Percentiles rank a stretch among this genome's conserved stretches.
Evolutionary conservation across 1,140 invertebrate genomes (phyloP).

Genomic region (Megalonaias nervosa): DNA sequence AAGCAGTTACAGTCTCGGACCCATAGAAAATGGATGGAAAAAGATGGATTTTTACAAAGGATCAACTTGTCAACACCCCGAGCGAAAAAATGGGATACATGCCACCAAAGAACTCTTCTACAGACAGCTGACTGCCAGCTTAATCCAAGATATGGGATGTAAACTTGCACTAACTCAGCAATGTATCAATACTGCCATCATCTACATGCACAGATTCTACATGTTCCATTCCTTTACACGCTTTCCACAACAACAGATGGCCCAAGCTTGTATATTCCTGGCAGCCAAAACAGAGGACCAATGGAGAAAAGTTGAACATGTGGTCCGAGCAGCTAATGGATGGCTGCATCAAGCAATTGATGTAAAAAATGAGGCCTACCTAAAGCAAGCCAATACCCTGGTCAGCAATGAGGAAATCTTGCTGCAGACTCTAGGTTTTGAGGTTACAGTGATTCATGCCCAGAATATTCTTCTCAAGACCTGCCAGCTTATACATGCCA

Average conservation of each 20-base stretch:
- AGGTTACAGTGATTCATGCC: slow-evolving; percentile 96
- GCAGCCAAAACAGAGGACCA: slow-evolving; percentile 98
- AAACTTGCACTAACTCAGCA: slow-evolving; percentile 92
- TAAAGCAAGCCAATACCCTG: slow-evolving; percentile 88
- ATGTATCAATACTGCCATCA: slow-evolving; percentile 95
- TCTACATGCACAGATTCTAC: slow-evolving; percentile 99
- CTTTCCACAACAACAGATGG: slow-evolving; percentile 77
- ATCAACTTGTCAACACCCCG: slow-evolving; percentile 89
- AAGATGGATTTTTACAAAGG: slow-evolving; percentile 95
- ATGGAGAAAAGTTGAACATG: slow-evolving; percentile 95
- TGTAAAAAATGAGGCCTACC: slow-evolving; percentile 81
- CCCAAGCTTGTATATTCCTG: slow-evolving; percentile 81
- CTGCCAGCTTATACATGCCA: slow-evolving; percentile 86
- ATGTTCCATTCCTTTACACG: slow-evolving; percentile 92
- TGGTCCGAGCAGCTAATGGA: slow-evolving; percentile 91
- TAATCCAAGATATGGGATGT: slow-evolving; percentile 99
- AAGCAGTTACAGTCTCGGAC: too few relatives aligned
- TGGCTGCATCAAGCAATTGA: slow-evolving; percentile 81
- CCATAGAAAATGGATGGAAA: slow-evolving; percentile 76
- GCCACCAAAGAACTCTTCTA: slow-evolving; percentile 93
- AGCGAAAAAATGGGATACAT: slow-evolving; percentile 90
- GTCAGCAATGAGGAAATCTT: slow-evolving; percentile 97
- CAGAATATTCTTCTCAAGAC: slow-evolving; percentile 96
- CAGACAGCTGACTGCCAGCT: slow-evolving; percentile 95
- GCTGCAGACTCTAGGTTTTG: slow-evolving; percentile 95